phyloP scores from a whole-genome alignment of 1,140 invertebrate species.

The Chironomus tepperi region DNA sequence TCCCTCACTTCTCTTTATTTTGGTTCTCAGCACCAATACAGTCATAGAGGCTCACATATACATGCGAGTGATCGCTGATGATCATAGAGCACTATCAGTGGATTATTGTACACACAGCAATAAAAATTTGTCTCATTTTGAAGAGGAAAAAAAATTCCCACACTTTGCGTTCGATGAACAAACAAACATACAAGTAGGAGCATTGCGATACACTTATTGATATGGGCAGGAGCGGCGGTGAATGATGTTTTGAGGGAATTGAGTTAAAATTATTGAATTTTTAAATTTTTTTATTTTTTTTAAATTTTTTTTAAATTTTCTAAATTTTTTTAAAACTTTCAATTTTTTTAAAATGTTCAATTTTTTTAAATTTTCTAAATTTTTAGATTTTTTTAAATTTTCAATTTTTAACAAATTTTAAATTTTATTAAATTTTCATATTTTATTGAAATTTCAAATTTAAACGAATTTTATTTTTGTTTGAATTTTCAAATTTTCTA shows the following conservation, averaged over 20 bases:
- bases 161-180: slow-evolving; percentile 2
- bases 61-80: not conserved
- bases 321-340: too few species aligned
- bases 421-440: too few species aligned
- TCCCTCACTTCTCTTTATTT: not conserved
- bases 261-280: too few species aligned
- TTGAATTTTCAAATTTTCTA: not conserved
- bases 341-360: too few species aligned
- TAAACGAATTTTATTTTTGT: too few species aligned
- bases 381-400: too few species aligned
- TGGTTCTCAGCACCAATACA: not conserved
- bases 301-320: too few species aligned
- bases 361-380: too few species aligned
- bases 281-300: too few species aligned
- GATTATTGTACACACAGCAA: not conserved
- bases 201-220: slow-evolving; percentile 13
- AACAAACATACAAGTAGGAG: not conserved
- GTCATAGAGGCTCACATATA: not conserved
- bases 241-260: too few species aligned
- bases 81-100: not conserved
- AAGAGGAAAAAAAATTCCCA: slow-evolving; percentile 22
- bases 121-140: not conserved
- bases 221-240: not conserved
- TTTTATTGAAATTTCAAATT: too few species aligned
- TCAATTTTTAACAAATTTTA: too few species aligned